Percentiles rank a stretch among this genome's conserved stretches.
Conservation (phyloP, 2,797 vertebrate species). For the Chlorospingus flavigularis region DNA sequence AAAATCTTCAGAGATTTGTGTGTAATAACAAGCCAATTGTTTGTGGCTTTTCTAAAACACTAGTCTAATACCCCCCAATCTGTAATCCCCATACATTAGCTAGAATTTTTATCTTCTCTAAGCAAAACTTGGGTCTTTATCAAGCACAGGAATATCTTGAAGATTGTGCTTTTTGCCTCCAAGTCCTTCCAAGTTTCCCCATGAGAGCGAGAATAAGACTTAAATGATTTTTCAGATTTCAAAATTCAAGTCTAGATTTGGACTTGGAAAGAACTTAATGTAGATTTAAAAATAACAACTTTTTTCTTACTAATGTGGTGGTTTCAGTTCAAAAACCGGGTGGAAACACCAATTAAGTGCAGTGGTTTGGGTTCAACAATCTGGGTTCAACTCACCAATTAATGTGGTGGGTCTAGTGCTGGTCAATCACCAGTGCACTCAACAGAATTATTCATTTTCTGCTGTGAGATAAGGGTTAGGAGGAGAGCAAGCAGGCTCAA, state of each 20-base stretch:
- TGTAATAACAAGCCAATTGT: conserved; percentile 5
- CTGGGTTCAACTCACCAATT: neutral
- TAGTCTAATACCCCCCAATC: neutral
- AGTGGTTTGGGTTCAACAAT: neutral
- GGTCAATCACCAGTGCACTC: neutral
- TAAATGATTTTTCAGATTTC: neutral
- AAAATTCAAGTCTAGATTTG: neutral
- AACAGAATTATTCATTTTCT: neutral
- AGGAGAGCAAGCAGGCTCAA: neutral
- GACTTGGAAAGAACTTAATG: neutral
- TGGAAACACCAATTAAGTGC: neutral
- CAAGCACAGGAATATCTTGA: neutral
- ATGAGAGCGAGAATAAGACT: neutral
- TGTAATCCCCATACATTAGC: neutral
- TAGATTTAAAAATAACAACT: neutral
- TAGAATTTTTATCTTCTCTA: neutral
- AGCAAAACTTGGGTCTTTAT: neutral
- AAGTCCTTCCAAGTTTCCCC: neutral
- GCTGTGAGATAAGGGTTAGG: neutral
- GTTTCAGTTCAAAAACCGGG: neutral
- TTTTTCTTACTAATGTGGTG: neutral
- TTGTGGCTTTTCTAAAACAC: conserved; percentile 13
- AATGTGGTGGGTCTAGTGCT: neutral
- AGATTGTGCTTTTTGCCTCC: neutral
- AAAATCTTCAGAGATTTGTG: conserved; percentile 25